Conservation (phyloP, 2,888 invertebrate species). For the Scrobipalpa atriplicella region DNA sequence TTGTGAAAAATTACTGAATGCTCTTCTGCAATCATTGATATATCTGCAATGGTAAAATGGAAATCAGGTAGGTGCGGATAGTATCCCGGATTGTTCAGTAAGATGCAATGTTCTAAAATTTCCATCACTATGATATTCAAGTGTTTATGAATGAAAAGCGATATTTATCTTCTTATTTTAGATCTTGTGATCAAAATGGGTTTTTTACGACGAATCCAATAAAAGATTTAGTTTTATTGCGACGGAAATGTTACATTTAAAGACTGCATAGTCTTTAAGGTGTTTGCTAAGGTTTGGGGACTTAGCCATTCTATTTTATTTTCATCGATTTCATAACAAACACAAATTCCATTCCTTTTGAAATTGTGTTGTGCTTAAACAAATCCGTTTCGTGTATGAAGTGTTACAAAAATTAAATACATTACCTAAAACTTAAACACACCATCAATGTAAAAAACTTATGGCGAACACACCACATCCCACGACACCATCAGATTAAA, state of each 20-base stretch:
- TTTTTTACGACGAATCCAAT: conserved; percentile 11
- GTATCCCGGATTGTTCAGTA: no score
- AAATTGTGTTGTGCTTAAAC: no score
- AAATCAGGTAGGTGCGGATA: no score
- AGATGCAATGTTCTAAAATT: not conserved
- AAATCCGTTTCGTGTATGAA: no score
- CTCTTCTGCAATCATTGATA: no score
- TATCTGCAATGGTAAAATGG: no score
- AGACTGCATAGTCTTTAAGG: not conserved
- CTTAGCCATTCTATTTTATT: not conserved
- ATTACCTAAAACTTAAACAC: not conserved
- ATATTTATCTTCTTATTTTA: not conserved
- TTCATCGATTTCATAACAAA: not conserved
- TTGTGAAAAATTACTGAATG: no score
- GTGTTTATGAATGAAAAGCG: conserved; percentile 5
- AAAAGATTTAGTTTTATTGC: conserved; percentile 23
- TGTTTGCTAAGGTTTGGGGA: conserved; percentile 23
- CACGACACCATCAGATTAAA: no score
- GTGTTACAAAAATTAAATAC: no score
- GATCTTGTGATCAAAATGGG: not conserved
- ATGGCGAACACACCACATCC: not conserved
- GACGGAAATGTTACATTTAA: not conserved
- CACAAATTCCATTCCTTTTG: no score
- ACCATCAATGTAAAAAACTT: not conserved
- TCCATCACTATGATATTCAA: not conserved